Percentiles rank a stretch among this genome's conserved stretches.
Conservation (phyloP, 2,113 vertebrate species). For the Hymenochirus boettgeri region DNA sequence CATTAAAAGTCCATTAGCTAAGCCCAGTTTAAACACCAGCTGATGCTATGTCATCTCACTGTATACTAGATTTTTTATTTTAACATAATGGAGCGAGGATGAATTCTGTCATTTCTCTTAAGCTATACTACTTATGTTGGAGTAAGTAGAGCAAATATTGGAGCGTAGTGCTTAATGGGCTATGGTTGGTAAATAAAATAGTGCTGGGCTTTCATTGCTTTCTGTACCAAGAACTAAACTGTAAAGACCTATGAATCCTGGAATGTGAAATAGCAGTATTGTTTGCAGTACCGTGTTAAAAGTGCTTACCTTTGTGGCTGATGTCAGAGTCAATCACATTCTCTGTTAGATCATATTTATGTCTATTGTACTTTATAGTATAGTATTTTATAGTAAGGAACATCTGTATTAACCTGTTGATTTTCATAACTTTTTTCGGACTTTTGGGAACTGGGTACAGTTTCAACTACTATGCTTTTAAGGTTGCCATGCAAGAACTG, state of each 20-base stretch:
- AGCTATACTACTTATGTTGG: slow-evolving; percentile 53
- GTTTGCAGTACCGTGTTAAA: slow-evolving; percentile 4
- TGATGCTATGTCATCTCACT: slow-evolving; percentile 78
- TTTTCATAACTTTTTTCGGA: no score
- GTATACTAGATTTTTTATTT: slow-evolving; percentile 64
- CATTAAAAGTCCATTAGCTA: slow-evolving; percentile 90
- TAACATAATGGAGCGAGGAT: slow-evolving; percentile 54
- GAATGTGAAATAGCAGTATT: slow-evolving; percentile 24
- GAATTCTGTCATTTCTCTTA: slow-evolving; percentile 57
- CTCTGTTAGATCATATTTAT: no score
- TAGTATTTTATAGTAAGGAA: no score
- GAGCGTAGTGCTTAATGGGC: slow-evolving; percentile 45
- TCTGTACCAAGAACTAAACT: slow-evolving; percentile 3
- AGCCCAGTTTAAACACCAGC: slow-evolving; percentile 76
- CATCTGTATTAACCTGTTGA: no score
- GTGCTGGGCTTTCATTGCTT: slow-evolving; percentile 13
- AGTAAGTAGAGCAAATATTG: slow-evolving; percentile 59
- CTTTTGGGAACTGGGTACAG: no score
- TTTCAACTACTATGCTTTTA: no score
- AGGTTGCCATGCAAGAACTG: no score
- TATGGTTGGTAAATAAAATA: slow-evolving; percentile 55
- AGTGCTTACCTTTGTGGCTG: slow-evolving; percentile 21
- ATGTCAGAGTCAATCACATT: slow-evolving; percentile 30
- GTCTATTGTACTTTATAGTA: no score
- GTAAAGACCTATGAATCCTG: neutral